phyloP scores from a whole-genome alignment of 2,888 invertebrate species.

The Dascillus cervinus region DNA sequence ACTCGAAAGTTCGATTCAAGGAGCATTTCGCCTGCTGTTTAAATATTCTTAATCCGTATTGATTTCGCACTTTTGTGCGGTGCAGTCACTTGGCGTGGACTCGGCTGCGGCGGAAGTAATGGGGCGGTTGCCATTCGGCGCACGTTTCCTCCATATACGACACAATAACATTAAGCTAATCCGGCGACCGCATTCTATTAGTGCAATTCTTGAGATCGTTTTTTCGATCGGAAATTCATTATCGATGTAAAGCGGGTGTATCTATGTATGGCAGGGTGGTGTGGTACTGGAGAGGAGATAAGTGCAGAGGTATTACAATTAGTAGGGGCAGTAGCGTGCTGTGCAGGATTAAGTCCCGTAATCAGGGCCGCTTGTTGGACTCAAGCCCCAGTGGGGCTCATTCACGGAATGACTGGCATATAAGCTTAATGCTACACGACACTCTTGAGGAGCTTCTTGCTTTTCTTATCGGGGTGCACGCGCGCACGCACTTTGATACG shows the following conservation, averaged over 20 bases:
- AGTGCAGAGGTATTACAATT: slow-evolving; percentile 39
- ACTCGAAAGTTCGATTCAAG: slow-evolving; percentile 31
- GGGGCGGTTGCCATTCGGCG: slow-evolving; percentile 18
- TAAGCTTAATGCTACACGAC: slow-evolving; percentile 14
- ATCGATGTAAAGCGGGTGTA: slow-evolving; percentile 11
- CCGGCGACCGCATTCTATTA: slow-evolving; percentile 15
- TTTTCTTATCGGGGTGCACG: too few species aligned
- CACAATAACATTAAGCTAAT: slow-evolving; percentile 17
- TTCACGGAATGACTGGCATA: slow-evolving; percentile 21
- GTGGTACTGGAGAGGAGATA: slow-evolving; percentile 13
- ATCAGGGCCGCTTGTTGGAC: slow-evolving; percentile 22
- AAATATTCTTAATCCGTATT: slow-evolving; percentile 35
- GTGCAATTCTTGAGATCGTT: slow-evolving; percentile 8
- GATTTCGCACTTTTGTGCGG: too few species aligned
- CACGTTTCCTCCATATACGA: slow-evolving; percentile 20
- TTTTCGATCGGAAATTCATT: slow-evolving; percentile 9
- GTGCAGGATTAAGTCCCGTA: slow-evolving; percentile 37
- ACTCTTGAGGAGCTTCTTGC: slow-evolving; percentile 12
- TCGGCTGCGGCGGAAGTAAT: too few species aligned
- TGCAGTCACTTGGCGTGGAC: too few species aligned
- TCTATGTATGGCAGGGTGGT: slow-evolving; percentile 14
- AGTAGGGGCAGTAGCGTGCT: slow-evolving; percentile 42
- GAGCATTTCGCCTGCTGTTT: slow-evolving; percentile 28
- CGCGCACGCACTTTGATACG: too few species aligned
- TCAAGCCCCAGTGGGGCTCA: slow-evolving; percentile 20